Evolutionary conservation across 2,888 invertebrate genomes (phyloP).

Genomic region (Tetropium fuscum): DNA sequence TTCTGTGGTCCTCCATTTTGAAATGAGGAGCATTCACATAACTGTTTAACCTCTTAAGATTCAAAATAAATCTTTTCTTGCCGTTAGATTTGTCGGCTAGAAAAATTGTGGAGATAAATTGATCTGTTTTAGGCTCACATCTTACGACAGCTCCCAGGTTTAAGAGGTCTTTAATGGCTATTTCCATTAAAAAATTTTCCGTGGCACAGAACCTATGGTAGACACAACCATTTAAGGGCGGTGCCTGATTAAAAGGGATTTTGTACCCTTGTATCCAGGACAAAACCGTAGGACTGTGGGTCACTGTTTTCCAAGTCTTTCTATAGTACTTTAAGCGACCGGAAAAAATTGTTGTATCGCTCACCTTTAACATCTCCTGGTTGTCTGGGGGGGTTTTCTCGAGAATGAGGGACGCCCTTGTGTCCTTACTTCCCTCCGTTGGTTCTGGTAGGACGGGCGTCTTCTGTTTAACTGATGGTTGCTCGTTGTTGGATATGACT

Average conservation of each 20-base stretch:
- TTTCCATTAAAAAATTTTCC: too few species aligned
- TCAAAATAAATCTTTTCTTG: constrained; percentile 12
- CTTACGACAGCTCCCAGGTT: too few species aligned
- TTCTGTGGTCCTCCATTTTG: constrained; percentile 15
- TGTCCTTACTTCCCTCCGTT: background rate
- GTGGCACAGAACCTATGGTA: too few species aligned
- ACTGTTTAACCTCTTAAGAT: constrained; percentile 14
- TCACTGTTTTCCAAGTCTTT: background rate
- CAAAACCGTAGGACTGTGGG: background rate
- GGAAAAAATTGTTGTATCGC: background rate
- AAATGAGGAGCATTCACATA: constrained; percentile 6
- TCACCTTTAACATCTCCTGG: background rate
- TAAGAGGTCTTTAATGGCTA: too few species aligned
- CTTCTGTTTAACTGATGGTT: too few species aligned
- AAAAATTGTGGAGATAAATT: constrained; percentile 13
- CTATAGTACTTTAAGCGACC: too few species aligned
- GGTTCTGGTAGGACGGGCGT: too few species aligned
- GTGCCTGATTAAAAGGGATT: background rate
- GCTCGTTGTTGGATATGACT: too few species aligned
- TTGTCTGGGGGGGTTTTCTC: too few species aligned
- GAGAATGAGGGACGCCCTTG: background rate
- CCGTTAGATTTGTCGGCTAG: background rate
- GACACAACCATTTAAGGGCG: too few species aligned
- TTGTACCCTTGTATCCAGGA: background rate
- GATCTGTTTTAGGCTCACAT: too few species aligned